Percentiles rank a stretch among this genome's conserved stretches.
Conservation (phyloP, 1,140 invertebrate species). For the Apis dorsata region DNA sequence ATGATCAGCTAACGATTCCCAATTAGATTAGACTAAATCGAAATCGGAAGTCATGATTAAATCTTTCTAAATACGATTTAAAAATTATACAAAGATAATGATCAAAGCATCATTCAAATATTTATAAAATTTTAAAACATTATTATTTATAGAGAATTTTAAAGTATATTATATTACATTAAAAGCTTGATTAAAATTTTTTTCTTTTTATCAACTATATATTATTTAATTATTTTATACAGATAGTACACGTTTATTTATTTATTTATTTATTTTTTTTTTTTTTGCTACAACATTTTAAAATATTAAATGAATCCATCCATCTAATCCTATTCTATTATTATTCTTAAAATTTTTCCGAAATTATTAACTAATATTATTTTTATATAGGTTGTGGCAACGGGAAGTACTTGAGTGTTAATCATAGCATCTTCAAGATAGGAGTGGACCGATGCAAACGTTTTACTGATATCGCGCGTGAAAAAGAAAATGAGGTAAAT, state of each 20-base stretch:
- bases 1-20: neutral
- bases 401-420: slow-evolving; percentile 94
- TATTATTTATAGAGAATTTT: too few species aligned
- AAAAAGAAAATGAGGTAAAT: slow-evolving; percentile 90
- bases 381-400: slow-evolving; percentile 90
- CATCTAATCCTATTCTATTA: neutral
- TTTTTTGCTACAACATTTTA: too few species aligned
- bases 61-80: neutral
- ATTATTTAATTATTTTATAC: too few species aligned
- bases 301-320: too few species aligned
- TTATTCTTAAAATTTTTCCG: neutral
- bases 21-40: neutral
- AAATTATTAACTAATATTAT: neutral
- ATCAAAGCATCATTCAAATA: too few species aligned
- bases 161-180: too few species aligned
- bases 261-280: too few species aligned
- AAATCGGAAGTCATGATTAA: neutral
- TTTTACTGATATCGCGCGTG: slow-evolving; percentile 87
- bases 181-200: too few species aligned
- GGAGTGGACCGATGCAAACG: slow-evolving; percentile 93
- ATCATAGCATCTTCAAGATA: slow-evolving; percentile 91
- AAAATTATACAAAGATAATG: too few species aligned
- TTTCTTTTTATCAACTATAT: too few species aligned
- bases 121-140: too few species aligned
- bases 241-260: too few species aligned